A percentile compares a stretch with the other conserved stretches of the same genome.
Conservation (phyloP, 2,797 vertebrate species). For the Meda fulgida region DNA sequence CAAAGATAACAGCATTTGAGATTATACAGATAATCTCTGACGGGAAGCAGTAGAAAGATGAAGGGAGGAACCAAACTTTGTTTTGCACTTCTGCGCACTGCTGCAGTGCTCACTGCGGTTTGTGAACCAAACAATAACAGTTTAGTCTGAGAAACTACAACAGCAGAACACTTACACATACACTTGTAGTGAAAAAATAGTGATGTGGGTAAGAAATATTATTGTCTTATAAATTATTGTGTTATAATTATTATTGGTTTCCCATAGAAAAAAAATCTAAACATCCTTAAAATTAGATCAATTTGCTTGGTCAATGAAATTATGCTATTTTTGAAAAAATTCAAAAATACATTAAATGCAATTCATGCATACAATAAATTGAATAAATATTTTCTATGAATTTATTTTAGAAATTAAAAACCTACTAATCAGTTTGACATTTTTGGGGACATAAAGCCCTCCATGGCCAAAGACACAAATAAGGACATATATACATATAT, state of each 20-base stretch:
- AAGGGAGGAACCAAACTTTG: conserved; percentile 20
- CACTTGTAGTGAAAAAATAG: background rate
- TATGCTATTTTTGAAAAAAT: background rate
- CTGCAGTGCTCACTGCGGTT: conserved; percentile 3
- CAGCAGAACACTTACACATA: background rate
- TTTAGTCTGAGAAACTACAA: background rate
- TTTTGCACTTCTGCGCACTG: conserved; percentile 18
- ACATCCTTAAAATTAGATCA: background rate
- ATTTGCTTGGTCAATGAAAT: background rate
- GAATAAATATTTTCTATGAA: background rate
- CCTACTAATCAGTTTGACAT: too few species aligned
- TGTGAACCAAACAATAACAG: conserved; percentile 7
- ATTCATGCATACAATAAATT: background rate
- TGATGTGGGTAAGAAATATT: background rate
- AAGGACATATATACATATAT: too few species aligned
- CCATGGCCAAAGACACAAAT: too few species aligned
- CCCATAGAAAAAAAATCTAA: background rate
- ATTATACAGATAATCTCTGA: conserved; percentile 53
- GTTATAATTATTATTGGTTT: background rate
- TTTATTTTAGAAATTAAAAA: too few species aligned
- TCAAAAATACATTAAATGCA: background rate
- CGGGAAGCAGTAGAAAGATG: conserved; percentile 7
- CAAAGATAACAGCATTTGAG: conserved; percentile 25
- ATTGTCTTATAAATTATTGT: background rate
- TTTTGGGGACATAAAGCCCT: background rate